Base-by-base conservation (phyloP, 2,888 invertebrate species). In the Lasioglossum zephyrum region DNA sequence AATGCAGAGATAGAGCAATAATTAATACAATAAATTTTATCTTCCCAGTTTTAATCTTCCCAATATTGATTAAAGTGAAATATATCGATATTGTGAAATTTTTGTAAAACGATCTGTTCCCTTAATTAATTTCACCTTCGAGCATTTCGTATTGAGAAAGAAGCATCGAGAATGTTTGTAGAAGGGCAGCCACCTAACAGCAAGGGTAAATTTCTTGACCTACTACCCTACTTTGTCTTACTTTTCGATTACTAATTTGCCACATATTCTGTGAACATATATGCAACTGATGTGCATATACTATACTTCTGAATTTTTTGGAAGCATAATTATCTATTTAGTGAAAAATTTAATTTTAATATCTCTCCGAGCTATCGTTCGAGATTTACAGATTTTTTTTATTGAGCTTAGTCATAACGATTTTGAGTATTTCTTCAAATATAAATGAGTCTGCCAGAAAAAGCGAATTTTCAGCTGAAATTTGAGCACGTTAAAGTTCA, bases 171-270 rank as follows among this genome's bases (percentile, higher is more conserved):
- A 66, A 36, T 3, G 36, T 36, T 16, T 39, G 22, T 9, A 9
- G 31, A 69, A 69, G 8, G 18, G 66, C 66, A 69, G 66, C 36
- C 66, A 22, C 36, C 8, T 69, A 69, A 69, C 66, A 39, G 39
- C 66, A 69, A 36, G 66, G 66, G 66, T 39, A 39, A 36, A 39
- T 69, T 39, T 39, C 66, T 69, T 69, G 66, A 9, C 66, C 66
- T 39, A 39, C 66, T 69, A 69, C 39, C 66, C 66, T 69, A 69
- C 66, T 69, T 22, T 11, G 36, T 9, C 22, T 8, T 66, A 8
- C 36, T 18, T 9, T 9, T 1, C 16, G 2, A 69, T 22, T 69
- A 39, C 22, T 36, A 39, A 18, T 22, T 63, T 22, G 22, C 18
- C 39, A 69, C 39, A 39, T 18, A 9, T 69, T 22, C 9, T 57